phyloP scores from a whole-genome alignment of 2,888 invertebrate species.

The Brenthis daphne region DNA sequence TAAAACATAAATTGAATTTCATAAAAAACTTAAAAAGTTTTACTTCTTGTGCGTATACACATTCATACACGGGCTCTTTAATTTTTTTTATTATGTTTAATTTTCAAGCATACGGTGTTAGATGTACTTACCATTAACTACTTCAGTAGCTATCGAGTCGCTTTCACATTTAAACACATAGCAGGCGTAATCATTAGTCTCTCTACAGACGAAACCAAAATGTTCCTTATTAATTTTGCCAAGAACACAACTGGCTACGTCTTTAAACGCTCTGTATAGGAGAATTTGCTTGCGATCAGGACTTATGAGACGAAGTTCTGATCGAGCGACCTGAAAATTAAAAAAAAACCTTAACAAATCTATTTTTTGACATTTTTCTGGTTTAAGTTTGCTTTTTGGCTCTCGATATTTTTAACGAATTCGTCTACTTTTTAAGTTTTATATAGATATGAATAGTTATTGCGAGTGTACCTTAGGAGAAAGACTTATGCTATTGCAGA shows the following conservation, averaged over 20 bases:
- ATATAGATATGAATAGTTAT: too few species aligned
- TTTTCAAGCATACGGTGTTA: neutral
- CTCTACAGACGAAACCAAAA: conserved; percentile 97
- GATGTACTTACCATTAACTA: conserved; percentile 84
- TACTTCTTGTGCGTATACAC: too few species aligned
- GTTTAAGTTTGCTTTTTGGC: neutral
- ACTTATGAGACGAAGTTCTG: conserved; percentile 94
- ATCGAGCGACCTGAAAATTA: conserved; percentile 86
- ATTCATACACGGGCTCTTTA: too few species aligned
- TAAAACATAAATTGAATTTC: too few species aligned
- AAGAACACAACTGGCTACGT: conserved; percentile 93
- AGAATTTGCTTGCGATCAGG: conserved; percentile 95
- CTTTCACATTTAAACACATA: conserved; percentile 93
- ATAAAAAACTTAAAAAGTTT: too few species aligned
- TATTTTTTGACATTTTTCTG: neutral
- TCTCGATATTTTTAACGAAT: too few species aligned
- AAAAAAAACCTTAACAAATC: neutral
- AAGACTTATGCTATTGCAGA: too few species aligned
- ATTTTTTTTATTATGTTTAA: too few species aligned
- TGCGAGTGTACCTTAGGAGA: too few species aligned
- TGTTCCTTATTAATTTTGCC: conserved; percentile 92
- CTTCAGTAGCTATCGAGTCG: conserved; percentile 89
- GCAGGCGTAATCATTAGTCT: conserved; percentile 88
- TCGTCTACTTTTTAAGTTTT: too few species aligned
- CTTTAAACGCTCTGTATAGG: conserved; percentile 92